Conservation (phyloP, 2,888 invertebrate genomes). For the Drosophila buzzatii region DNA sequence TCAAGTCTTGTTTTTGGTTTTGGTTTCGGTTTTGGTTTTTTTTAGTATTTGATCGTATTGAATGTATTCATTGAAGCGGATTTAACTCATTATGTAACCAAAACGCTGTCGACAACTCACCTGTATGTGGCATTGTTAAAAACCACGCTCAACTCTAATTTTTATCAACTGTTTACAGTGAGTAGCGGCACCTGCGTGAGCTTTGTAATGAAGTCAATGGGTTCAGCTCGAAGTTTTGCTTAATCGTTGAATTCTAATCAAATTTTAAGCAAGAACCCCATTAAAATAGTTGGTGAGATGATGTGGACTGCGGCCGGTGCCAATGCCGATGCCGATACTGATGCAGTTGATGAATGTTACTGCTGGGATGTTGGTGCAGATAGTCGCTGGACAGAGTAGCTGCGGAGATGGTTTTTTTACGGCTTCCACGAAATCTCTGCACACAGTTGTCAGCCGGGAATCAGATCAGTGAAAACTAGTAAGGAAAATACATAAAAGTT, state of each 20-base stretch:
- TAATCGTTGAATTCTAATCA: constrained; percentile 78
- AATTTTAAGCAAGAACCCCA: constrained; percentile 69
- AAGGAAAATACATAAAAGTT: constrained; percentile 80
- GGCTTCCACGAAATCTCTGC: constrained; percentile 72
- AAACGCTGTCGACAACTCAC: constrained; percentile 55
- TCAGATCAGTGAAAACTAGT: constrained; percentile 68
- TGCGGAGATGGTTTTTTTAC: constrained; percentile 61
- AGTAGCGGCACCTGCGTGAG: constrained; percentile 48
- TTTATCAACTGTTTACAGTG: constrained; percentile 53
- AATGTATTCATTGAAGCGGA: constrained; percentile 41
- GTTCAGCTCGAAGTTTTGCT: constrained; percentile 41
- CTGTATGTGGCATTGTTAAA: constrained; percentile 73
- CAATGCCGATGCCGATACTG: neutral
- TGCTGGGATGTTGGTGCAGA: constrained; percentile 28
- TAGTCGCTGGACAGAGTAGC: constrained; percentile 27
- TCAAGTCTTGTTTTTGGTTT: constrained; percentile 6
- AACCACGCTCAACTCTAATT: constrained; percentile 37
- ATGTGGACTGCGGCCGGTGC: constrained; percentile 25
- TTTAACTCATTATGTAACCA: constrained; percentile 61
- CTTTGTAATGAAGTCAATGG: constrained; percentile 48
- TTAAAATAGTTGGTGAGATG: constrained; percentile 49
- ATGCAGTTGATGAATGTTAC: constrained; percentile 49
- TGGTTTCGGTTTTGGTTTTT: neutral
- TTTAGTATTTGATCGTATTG: constrained; percentile 40
- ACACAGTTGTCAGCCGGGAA: constrained; percentile 42